Evolutionary conservation across 2,888 invertebrate genomes (phyloP).

Genomic region (Leptinotarsa haldemani): DNA sequence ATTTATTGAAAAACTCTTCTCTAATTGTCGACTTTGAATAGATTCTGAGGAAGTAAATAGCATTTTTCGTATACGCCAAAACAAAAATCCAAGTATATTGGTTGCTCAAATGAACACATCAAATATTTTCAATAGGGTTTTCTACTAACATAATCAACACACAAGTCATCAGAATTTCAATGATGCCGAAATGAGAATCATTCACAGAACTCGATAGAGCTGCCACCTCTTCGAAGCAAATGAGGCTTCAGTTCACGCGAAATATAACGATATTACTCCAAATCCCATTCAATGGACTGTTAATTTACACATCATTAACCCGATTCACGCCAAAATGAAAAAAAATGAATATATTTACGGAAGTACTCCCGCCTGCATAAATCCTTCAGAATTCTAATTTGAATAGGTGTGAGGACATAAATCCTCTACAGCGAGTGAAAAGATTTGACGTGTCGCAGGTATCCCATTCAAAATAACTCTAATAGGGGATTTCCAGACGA

Average conservation of each 20-base stretch:
- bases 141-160: no score
- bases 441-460: constrained; percentile 42
- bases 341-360: constrained; percentile 4
- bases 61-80: no score
- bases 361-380: constrained; percentile 17
- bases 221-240: background rate
- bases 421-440: constrained; percentile 30
- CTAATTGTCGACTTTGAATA: no score
- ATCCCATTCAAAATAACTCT: constrained; percentile 16
- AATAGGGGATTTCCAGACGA: constrained; percentile 38
- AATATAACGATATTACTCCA: background rate
- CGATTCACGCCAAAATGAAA: background rate
- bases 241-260: background rate
- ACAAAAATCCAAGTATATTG: no score
- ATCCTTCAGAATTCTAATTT: constrained; percentile 37
- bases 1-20: no score
- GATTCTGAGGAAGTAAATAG: no score
- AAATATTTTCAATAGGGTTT: no score
- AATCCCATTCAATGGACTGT: background rate
- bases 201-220: background rate
- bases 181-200: background rate
- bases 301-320: constrained; percentile 1
- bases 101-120: no score
- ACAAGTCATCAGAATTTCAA: background rate
- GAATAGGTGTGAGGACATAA: constrained; percentile 39